A percentile compares a stretch with the other conserved stretches of the same genome.
phyloP scores from a whole-genome alignment of 2,797 vertebrate species.

The Gallinago stenura region DNA sequence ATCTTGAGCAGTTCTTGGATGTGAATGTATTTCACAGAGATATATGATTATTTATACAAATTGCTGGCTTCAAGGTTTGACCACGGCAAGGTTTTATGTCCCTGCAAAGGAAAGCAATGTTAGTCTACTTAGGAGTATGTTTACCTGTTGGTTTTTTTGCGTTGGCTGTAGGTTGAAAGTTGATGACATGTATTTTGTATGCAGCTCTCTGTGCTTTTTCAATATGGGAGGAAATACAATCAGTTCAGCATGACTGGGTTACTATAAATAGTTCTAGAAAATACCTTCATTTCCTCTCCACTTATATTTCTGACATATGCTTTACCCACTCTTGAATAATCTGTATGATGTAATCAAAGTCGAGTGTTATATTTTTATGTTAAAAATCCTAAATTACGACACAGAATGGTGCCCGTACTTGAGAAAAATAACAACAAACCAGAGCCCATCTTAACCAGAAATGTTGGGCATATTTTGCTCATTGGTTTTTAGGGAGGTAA shows the following conservation, averaged over 20 bases:
- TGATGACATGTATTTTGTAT: constrained; percentile 21
- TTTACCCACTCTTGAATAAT: neutral
- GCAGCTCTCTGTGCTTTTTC: constrained; percentile 31
- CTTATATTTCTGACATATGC: constrained; percentile 34
- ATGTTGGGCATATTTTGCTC: neutral
- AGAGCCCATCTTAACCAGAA: neutral
- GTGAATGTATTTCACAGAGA: neutral
- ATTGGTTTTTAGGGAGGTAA: neutral
- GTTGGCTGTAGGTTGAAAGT: neutral
- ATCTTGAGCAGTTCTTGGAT: neutral
- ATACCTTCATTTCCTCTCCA: constrained; percentile 51
- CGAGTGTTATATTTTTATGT: neutral
- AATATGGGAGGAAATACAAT: constrained; percentile 52
- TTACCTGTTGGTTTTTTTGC: constrained; percentile 27
- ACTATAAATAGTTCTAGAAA: constrained; percentile 56
- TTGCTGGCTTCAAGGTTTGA: neutral
- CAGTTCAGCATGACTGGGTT: constrained; percentile 52
- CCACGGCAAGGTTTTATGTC: neutral
- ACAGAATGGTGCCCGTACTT: neutral
- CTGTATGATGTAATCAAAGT: neutral
- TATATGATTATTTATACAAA: neutral
- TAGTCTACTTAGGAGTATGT: neutral
- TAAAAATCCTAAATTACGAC: neutral
- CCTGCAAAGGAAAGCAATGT: neutral
- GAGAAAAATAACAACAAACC: neutral